Conservation (phyloP, 2,888 invertebrate species). For the Nomada fucata region DNA sequence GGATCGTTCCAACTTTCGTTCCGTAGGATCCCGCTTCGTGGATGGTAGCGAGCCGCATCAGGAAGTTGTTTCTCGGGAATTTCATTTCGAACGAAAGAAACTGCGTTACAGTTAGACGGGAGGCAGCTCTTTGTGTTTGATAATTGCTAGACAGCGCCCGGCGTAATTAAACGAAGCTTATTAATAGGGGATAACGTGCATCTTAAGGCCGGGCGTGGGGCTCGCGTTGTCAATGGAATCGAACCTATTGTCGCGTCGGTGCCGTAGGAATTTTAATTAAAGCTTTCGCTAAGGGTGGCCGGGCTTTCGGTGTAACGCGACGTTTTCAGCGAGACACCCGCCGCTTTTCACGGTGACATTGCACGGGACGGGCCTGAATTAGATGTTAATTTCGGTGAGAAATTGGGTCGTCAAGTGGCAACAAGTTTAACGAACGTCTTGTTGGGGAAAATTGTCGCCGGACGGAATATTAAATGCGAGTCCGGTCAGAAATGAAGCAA, state of each 20-base stretch:
- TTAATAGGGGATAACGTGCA: conserved; percentile 1
- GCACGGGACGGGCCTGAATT: conserved; percentile 2
- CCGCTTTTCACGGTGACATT: not conserved
- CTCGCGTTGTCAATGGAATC: conserved; percentile 17
- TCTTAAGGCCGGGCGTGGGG: not conserved
- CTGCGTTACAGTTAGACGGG: conserved; percentile 12
- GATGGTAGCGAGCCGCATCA: conserved; percentile 46
- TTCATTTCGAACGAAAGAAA: conserved; percentile 45
- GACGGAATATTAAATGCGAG: not conserved
- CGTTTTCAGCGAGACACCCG: not conserved
- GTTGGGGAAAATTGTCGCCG: not conserved
- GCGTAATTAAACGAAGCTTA: conserved; percentile 14
- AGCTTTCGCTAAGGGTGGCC: conserved; percentile 1
- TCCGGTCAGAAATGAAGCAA: not conserved
- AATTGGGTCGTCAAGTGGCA: not conserved
- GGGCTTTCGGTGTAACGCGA: conserved; percentile 4
- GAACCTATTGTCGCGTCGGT: conserved; percentile 13
- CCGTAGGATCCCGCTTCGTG: conserved; percentile 50
- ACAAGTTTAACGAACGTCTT: not conserved
- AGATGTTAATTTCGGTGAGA: conserved; percentile 19
- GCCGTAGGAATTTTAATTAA: conserved; percentile 43
- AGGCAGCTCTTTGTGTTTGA: conserved; percentile 6
- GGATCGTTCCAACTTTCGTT: conserved; percentile 45
- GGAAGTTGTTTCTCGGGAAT: conserved; percentile 58
- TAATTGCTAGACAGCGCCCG: conserved; percentile 4